A percentile compares a stretch with the other conserved stretches of the same genome.
Conservation (phyloP, 2,113 vertebrate genomes). For the Falcunculus frontatus region DNA sequence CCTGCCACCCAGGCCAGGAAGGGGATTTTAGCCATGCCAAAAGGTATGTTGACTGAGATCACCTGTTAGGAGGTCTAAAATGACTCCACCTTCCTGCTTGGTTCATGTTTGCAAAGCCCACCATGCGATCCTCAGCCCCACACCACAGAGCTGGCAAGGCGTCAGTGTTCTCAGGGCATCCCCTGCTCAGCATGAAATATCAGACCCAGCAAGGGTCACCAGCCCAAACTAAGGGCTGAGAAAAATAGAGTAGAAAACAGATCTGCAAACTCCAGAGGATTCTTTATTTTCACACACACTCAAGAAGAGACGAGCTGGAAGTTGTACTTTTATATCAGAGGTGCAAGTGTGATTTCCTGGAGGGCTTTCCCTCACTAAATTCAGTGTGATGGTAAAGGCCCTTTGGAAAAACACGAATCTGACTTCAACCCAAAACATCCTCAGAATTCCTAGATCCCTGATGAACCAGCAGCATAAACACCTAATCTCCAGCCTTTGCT, state of each 20-base stretch:
- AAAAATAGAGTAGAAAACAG: background rate
- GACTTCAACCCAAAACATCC: background rate
- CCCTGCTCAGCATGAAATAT: background rate
- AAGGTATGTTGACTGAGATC: too few species aligned
- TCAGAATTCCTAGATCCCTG: background rate
- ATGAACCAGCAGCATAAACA: background rate
- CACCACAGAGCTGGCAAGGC: background rate
- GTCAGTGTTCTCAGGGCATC: background rate
- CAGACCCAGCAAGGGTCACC: background rate
- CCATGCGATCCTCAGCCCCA: fast-evolving
- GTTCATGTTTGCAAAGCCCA: background rate
- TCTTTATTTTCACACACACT: background rate
- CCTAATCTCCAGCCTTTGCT: background rate
- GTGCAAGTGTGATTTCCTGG: background rate
- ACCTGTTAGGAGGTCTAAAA: background rate
- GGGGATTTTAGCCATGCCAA: background rate
- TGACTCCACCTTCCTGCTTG: background rate
- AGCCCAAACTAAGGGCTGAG: background rate
- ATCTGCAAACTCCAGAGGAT: background rate
- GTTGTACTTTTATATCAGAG: background rate
- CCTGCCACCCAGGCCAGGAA: background rate
- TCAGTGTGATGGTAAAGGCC: background rate
- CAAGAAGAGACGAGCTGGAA: background rate
- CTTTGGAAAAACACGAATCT: background rate
- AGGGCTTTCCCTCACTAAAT: background rate